A percentile compares a stretch with the other conserved stretches of the same genome.
phyloP scores from a whole-genome alignment of 2,888 invertebrate species.

The Cheilosia grossa region DNA sequence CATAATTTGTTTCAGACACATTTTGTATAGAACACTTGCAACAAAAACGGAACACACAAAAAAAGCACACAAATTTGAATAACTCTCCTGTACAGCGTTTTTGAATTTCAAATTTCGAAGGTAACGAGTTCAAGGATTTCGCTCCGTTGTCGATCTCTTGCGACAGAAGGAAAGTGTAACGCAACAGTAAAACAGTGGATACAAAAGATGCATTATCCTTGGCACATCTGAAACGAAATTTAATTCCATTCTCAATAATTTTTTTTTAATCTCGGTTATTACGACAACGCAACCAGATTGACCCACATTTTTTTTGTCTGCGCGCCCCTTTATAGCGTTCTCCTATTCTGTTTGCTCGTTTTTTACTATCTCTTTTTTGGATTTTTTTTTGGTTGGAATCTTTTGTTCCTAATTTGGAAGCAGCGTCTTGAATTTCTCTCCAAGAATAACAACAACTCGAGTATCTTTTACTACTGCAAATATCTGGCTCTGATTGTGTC shows the following conservation, averaged over 20 bases:
- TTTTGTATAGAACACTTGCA: conserved; percentile 64
- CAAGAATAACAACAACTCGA: conserved; percentile 14
- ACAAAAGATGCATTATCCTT: conserved; percentile 5
- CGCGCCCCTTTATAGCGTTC: conserved; percentile 53
- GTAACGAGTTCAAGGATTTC: conserved; percentile 74
- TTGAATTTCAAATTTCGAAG: conserved; percentile 74
- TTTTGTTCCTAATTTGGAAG: conserved; percentile 70
- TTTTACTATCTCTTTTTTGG: conserved; percentile 8
- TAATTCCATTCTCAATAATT: neutral
- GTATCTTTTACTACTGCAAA: conserved; percentile 27
- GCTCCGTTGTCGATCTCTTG: conserved; percentile 30
- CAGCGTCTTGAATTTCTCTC: conserved; percentile 61
- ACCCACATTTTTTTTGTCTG: conserved; percentile 78
- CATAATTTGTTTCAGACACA: conserved; percentile 58
- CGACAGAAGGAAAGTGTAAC: conserved; percentile 18
- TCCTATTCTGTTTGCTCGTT: conserved; percentile 39
- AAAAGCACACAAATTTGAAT: conserved; percentile 61
- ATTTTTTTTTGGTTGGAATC: conserved; percentile 32
- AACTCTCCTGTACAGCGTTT: conserved; percentile 53
- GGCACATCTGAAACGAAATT: conserved; percentile 1
- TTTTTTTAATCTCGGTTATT: conserved; percentile 33
- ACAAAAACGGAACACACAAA: conserved; percentile 38
- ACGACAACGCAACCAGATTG: conserved; percentile 79
- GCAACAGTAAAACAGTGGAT: conserved; percentile 40
- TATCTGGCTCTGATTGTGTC: conserved; percentile 16